Evolutionary conservation across 2,113 vertebrate species (phyloP).

Genomic region (Heterotis niloticus): DNA sequence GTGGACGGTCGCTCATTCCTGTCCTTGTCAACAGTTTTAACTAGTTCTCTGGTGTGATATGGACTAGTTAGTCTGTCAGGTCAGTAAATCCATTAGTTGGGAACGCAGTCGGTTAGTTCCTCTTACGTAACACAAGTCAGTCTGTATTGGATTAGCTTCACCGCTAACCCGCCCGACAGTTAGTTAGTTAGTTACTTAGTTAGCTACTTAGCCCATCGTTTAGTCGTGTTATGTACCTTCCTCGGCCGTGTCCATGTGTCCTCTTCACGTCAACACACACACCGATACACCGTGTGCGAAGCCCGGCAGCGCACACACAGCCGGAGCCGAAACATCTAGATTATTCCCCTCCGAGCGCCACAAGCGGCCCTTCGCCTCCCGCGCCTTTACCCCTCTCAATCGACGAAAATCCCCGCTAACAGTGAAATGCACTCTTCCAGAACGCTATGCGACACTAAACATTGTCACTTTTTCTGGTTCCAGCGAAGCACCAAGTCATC

Average conservation of each 20-base stretch:
- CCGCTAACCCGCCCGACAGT: not conserved
- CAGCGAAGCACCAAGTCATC: not conserved
- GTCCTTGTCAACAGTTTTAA: no score
- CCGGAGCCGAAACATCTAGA: slow-evolving; percentile 1
- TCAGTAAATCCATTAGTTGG: no score
- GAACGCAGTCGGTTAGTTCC: no score
- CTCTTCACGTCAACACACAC: slow-evolving; percentile 41
- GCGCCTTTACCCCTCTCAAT: not conserved
- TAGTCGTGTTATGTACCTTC: slow-evolving; percentile 39
- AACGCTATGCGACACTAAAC: not conserved
- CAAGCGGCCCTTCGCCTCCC: not conserved
- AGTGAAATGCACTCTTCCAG: not conserved
- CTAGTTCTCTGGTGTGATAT: no score
- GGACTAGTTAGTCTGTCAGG: no score
- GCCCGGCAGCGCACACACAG: not conserved
- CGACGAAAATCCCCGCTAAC: not conserved
- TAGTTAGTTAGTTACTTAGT: not conserved
- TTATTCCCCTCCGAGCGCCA: no score
- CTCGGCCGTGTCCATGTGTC: slow-evolving; percentile 49
- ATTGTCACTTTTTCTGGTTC: not conserved
- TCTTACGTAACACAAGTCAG: no score
- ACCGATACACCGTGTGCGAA: slow-evolving; percentile 21
- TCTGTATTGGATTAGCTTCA: no score
- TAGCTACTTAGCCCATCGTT: not conserved
- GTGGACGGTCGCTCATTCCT: no score